Evolutionary conservation across 1,140 invertebrate species (phyloP), one percentile per base, ranked within the genome.

Genomic region (Drosophila micromelanica): DNA sequence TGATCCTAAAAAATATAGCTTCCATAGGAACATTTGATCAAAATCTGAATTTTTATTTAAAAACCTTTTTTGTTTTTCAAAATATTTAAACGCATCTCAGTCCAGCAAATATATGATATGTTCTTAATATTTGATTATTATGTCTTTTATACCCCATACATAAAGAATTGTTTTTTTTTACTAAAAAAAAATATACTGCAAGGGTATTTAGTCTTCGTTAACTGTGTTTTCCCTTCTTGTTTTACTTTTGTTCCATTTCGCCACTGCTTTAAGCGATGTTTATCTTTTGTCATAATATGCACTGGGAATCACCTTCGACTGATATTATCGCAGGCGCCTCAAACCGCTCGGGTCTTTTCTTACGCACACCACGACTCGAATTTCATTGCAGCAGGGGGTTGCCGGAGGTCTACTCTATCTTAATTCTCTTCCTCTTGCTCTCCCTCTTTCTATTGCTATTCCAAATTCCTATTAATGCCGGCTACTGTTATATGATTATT

Each of bases 251-350:
- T 15, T 72, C 38, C 56, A 56, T 57, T 72, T 56, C 65, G 37
- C 46, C 49, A 27, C 40, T 52, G 59, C 78, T 82, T 87, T 74
- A 77, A 68, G 73, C 79, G 84, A 87, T 87, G 80, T 64, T 89
- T 87, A 87, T 87, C 84, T 87, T 48, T 81, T 89, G 84, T 87
- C 84, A 87, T 87, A 87, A 87, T 87, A 87, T 89, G 84, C 84
- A 77, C 84, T 87, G 84, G 84, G 84, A 87, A 87, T 87, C 84
- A 87, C 84, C 84, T 89, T 84, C 48, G 73, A 71, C 74, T 63
- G 84, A 87, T 89, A 89, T 84, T 87, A 89, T 87, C 84, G 61
- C 51, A 60, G 81, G 62, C 74, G 73, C 72, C 72, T 63, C 56
- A 40, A 32, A 51, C 45, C 46, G 55, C 62, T 52, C 42, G 35